These are phyloP conservation scores for Drosophila algonquin DNA, from an alignment of 2,888 invertebrate genomes.

Conservation along the genomic window DNA sequence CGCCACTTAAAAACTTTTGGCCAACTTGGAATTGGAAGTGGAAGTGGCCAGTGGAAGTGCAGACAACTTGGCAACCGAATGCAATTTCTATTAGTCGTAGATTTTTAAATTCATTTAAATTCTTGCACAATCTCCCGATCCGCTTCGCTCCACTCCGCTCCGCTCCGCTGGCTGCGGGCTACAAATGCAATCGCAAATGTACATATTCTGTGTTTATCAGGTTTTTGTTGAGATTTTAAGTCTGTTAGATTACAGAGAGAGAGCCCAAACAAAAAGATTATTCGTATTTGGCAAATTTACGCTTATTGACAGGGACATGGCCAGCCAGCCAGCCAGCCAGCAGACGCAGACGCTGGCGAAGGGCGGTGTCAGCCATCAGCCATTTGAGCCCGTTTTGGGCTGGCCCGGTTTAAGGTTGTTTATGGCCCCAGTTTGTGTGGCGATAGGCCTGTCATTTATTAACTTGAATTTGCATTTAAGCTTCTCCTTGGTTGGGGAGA, in stretches of 20 bases:
- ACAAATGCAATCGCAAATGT: conserved; percentile 18
- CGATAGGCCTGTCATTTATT: conserved; percentile 74
- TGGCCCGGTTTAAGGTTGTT: conserved; percentile 54
- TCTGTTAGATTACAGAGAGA: conserved; percentile 47
- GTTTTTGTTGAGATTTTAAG: conserved; percentile 65
- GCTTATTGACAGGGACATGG: conserved; percentile 58
- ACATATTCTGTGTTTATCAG: conserved; percentile 55
- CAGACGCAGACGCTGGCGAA: no score
- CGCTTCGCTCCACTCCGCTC: neutral
- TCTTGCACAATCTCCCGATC: neutral
- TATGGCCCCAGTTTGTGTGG: conserved; percentile 57
- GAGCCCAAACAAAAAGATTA: conserved; percentile 52
- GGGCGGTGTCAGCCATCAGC: conserved; percentile 15
- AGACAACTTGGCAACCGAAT: conserved; percentile 59
- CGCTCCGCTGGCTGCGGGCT: neutral
- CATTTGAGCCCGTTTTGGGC: conserved; percentile 9
- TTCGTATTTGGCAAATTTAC: conserved; percentile 77
- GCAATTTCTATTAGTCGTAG: conserved; percentile 34
- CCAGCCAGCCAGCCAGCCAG: no score
- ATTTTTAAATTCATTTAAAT: conserved; percentile 18
- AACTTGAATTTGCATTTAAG: conserved; percentile 71
- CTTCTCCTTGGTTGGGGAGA: neutral
- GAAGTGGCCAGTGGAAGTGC: conserved; percentile 18
- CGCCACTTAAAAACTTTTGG: conserved; percentile 68
- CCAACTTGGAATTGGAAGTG: conserved; percentile 51